Conservation (phyloP, 1,140 invertebrate genomes). For the Eulimnadia texana region DNA sequence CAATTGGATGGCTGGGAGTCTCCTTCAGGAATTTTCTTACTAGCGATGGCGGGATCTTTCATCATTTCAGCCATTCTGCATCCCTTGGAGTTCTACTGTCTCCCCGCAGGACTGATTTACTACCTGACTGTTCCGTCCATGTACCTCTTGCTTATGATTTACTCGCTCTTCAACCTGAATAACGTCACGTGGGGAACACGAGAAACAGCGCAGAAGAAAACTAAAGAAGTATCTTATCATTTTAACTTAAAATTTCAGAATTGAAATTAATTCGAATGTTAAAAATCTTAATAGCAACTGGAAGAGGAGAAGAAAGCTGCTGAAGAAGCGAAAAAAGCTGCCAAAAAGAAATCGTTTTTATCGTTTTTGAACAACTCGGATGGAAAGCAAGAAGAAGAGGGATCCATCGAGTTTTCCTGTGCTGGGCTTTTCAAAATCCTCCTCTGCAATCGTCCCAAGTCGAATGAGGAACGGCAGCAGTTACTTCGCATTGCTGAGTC, state of each 20-base stretch:
- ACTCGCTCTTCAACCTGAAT: constrained; percentile 79
- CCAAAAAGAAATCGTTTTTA: constrained; percentile 65
- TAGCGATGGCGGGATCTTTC: constrained; percentile 42
- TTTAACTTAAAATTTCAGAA: background rate
- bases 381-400: constrained; percentile 25
- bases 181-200: constrained; percentile 83
- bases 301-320: constrained; percentile 74
- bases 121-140: constrained; percentile 85
- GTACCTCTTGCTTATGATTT: constrained; percentile 84
- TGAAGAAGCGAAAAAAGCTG: constrained; percentile 67
- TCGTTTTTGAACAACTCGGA: constrained; percentile 37
- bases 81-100: constrained; percentile 64
- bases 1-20: constrained; percentile 58
- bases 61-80: constrained; percentile 59
- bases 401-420: constrained; percentile 30
- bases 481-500: constrained; percentile 27
- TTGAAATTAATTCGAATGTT: background rate
- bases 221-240: constrained; percentile 24
- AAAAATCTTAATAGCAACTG: constrained; percentile 44
- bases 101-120: constrained; percentile 65
- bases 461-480: constrained; percentile 28
- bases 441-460: constrained; percentile 30
- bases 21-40: constrained; percentile 62
- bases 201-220: constrained; percentile 37
- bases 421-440: constrained; percentile 33